Conservation (phyloP, 2,888 invertebrate species). For the Synergus japonicus region DNA sequence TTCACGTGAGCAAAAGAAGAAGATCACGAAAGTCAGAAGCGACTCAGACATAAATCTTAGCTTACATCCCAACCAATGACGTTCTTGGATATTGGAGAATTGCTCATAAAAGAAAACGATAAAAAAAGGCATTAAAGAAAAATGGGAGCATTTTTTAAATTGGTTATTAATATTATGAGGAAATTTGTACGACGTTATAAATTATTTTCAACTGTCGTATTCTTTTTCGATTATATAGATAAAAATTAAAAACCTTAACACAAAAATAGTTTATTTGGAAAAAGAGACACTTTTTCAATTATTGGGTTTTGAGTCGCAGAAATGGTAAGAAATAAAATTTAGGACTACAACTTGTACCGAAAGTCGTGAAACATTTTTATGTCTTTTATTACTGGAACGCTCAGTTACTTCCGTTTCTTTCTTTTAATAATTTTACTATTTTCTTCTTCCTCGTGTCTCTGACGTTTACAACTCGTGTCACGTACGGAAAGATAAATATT, state of each 20-base stretch:
- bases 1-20: conserved; percentile 4
- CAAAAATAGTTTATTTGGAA: background rate
- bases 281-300: background rate
- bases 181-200: too few relatives aligned
- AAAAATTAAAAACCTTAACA: background rate
- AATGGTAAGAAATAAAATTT: background rate
- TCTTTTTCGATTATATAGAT: too few relatives aligned
- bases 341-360: background rate
- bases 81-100: conserved; percentile 26
- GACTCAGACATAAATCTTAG: conserved; percentile 22
- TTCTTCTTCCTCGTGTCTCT: background rate
- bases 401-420: conserved; percentile 16
- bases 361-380: conserved; percentile 12
- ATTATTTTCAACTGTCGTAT: too few relatives aligned
- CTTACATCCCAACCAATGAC: conserved; percentile 14
- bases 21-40: conserved; percentile 57
- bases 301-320: background rate
- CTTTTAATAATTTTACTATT: conserved; percentile 19
- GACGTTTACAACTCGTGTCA: conserved; percentile 36
- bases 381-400: conserved; percentile 15
- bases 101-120: conserved; percentile 12
- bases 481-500: conserved; percentile 30
- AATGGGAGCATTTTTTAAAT: too few relatives aligned
- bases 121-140: background rate
- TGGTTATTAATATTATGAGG: too few relatives aligned